Percentiles rank a stretch among this genome's conserved stretches.
These are phyloP conservation scores for Ormia ochracea DNA, from an alignment of 2,888 invertebrate genomes.

Conservation along the genomic window DNA sequence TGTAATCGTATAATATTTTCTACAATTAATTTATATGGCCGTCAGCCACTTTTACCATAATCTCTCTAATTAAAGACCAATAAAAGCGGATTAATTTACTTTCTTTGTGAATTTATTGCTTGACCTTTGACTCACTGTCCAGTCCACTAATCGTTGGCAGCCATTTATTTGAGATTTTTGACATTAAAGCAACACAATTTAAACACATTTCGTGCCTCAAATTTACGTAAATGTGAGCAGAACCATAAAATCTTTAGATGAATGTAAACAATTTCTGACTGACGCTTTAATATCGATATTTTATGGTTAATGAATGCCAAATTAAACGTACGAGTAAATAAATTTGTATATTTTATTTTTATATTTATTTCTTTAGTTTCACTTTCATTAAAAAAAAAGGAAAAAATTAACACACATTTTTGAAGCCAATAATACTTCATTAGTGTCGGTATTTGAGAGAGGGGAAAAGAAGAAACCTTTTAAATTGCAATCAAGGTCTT, in stretches of 20 bases:
- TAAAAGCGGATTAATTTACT: not conserved
- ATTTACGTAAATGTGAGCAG: not conserved
- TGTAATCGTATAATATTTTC: no score
- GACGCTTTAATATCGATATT: slow-evolving; percentile 31
- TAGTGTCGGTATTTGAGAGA: not conserved
- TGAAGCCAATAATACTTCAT: not conserved
- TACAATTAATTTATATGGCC: not conserved
- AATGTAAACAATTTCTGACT: not conserved
- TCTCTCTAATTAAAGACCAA: not conserved
- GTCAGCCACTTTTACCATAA: not conserved
- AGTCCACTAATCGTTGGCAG: not conserved
- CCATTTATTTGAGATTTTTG: not conserved
- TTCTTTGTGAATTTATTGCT: not conserved
- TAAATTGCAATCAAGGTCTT: slow-evolving; percentile 50
- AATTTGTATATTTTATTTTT: not conserved
- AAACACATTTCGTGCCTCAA: not conserved
- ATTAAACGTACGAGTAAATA: slow-evolving; percentile 45
- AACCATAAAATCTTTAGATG: slow-evolving; percentile 17
- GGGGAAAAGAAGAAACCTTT: slow-evolving; percentile 12
- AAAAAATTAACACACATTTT: not conserved
- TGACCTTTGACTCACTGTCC: not conserved
- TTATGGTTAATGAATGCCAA: slow-evolving; percentile 46
- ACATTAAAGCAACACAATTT: slow-evolving; percentile 13
- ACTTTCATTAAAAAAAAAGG: slow-evolving; percentile 40
- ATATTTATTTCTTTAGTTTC: no score